A percentile compares a stretch with the other conserved stretches of the same genome.
These are phyloP conservation scores for Spodoptera picta DNA, from an alignment of 2,888 invertebrate genomes.

Conservation along the genomic window DNA sequence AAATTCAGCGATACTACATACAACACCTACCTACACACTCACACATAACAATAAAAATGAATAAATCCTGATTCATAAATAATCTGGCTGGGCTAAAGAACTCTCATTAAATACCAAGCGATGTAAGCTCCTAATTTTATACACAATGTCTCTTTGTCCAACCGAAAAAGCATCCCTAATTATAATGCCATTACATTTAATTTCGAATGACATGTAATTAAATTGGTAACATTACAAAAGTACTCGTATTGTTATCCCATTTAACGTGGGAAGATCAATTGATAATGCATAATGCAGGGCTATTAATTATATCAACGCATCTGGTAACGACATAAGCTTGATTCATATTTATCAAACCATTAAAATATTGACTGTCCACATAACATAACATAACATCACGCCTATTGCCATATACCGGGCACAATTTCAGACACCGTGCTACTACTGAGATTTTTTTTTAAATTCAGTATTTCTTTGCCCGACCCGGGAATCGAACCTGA, in stretches of 20 bases:
- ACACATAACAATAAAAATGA: too few relatives aligned
- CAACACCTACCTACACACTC: too few relatives aligned
- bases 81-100: too few relatives aligned
- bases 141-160: neutral
- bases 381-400: too few relatives aligned
- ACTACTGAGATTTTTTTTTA: too few relatives aligned
- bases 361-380: neutral
- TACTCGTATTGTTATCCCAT: slow-evolving; percentile 4
- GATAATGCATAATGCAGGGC: slow-evolving; percentile 2
- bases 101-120: too few relatives aligned
- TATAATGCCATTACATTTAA: slow-evolving; percentile 5
- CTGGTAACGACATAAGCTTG: slow-evolving; percentile 23
- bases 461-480: too few relatives aligned
- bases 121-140: neutral
- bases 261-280: slow-evolving; percentile 17
- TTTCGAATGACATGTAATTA: slow-evolving; percentile 6
- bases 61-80: too few relatives aligned
- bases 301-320: slow-evolving; percentile 32
- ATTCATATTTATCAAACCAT: slow-evolving; percentile 18
- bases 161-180: neutral
- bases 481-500: too few relatives aligned
- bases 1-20: too few relatives aligned
- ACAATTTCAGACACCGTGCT: too few relatives aligned
- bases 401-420: too few relatives aligned
- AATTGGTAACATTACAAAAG: slow-evolving; percentile 9